Conservation (phyloP, 2,797 vertebrate species). For the Eidolon dupreanum region DNA sequence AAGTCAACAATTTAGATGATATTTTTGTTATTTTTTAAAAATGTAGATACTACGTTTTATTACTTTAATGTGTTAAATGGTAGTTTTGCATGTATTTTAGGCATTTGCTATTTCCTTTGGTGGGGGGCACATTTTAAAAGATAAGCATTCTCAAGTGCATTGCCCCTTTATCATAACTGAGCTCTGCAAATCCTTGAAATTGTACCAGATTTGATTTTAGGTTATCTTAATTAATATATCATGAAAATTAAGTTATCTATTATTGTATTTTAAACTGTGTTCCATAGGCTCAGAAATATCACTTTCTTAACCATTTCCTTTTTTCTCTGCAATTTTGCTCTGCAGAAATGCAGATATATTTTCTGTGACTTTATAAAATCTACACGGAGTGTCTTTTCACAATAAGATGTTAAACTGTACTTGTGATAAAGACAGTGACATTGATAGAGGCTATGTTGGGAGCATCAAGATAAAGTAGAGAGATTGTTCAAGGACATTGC, state of each 20-base stretch:
- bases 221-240: neutral
- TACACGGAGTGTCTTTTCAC: neutral
- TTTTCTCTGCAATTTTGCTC: neutral
- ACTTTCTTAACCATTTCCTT: neutral
- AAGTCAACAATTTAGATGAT: neutral
- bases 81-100: neutral
- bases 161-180: neutral
- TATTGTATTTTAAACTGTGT: neutral
- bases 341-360: neutral
- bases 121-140: neutral
- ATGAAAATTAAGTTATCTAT: neutral
- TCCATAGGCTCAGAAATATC: neutral
- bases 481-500: neutral
- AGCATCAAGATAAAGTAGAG: neutral
- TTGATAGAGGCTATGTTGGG: neutral
- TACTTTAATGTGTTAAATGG: neutral
- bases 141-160: neutral
- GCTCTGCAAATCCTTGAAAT: neutral
- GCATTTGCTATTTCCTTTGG: neutral
- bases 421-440: neutral
- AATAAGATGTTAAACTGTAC: neutral
- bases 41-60: neutral
- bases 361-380: neutral
- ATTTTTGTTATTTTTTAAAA: neutral
- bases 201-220: neutral